These are phyloP conservation scores for Mormoops blainvillei DNA, from an alignment of 2,113 vertebrate species.

Conservation along the genomic window DNA sequence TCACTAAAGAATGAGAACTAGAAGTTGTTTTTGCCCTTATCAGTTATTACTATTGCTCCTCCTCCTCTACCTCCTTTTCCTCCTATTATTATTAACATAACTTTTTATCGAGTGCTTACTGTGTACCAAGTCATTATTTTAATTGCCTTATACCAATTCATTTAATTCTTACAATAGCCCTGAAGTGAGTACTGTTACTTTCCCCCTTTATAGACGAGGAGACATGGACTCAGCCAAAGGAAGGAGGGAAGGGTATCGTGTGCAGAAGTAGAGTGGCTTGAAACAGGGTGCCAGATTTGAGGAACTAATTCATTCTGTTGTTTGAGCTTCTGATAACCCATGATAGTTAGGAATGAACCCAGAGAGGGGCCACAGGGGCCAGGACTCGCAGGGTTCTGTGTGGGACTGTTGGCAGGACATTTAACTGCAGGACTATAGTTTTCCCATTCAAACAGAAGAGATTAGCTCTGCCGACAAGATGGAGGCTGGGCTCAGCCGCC, in stretches of 20 bases:
- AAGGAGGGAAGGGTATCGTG: background rate
- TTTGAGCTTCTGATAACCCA: background rate
- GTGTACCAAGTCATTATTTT: background rate
- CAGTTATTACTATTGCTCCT: background rate
- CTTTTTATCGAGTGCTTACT: background rate
- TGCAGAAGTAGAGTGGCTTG: background rate
- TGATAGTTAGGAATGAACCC: background rate
- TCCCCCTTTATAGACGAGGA: background rate
- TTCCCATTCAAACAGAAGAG: background rate
- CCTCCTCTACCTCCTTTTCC: background rate
- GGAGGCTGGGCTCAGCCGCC: no score
- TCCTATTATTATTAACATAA: background rate
- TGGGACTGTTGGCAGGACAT: background rate
- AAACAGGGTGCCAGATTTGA: background rate
- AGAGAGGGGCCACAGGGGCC: background rate
- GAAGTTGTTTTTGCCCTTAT: background rate
- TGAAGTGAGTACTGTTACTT: slow-evolving; percentile 13
- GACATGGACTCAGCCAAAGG: background rate
- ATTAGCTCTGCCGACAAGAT: no score
- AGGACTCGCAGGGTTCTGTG: background rate
- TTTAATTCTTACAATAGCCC: background rate
- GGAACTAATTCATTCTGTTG: background rate
- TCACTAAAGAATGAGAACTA: background rate
- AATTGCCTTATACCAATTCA: background rate
- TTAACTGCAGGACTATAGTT: background rate